Evolutionary conservation across 2,797 vertebrate genomes (phyloP), one percentile per base, ranked within the genome.

Genomic region (Fratercula arctica): DNA sequence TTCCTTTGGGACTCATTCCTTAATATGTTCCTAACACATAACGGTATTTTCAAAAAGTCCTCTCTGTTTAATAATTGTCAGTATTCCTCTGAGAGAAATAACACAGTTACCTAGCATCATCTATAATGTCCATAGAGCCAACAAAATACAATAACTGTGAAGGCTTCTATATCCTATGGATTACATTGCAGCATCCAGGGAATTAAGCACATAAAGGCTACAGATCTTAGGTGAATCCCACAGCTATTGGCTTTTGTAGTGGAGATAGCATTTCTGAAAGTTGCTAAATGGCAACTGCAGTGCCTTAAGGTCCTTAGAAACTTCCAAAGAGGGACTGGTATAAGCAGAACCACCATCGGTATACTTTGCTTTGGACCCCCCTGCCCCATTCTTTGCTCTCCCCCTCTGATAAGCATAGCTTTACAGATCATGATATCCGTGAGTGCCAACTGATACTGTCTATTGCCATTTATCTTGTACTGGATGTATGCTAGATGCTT

Each of bases 311-410:
- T 39, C 21, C 25, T 86, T 20, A 33, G 37, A 48, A 68, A 25
- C 57, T 53, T 41, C 63, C 57, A 17, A 72, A 57, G 39, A 69
- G 13, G 17, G 2, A 20, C 25, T 50, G 28, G 4, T 48, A n/a
- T 18, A 50, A 48, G 26, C 46, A 63, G 66, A 80, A 9, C 4
- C 51, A 54, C 0, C 0, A 43, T 14, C 19, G 57, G 7, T 4
- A 54, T 23, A 29, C 18, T 53, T 60, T 53, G 37, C 29, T 80
- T 50, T 66, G 37, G 43, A 81, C 2, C 5, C 9, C 5, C 3
- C 5, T 11, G 5, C 48, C 24, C 39, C 21, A 3, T 50, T 80
- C 37, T 69, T 69, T 54, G 28, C 23, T 21, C 25, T 54, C 46
- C 43, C 33, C 8, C 10, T 69, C 56, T 50, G 48, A 3, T 18